These are phyloP conservation scores for Drosophila mettleri DNA, from an alignment of 2,888 invertebrate species.

Conservation along the genomic window DNA sequence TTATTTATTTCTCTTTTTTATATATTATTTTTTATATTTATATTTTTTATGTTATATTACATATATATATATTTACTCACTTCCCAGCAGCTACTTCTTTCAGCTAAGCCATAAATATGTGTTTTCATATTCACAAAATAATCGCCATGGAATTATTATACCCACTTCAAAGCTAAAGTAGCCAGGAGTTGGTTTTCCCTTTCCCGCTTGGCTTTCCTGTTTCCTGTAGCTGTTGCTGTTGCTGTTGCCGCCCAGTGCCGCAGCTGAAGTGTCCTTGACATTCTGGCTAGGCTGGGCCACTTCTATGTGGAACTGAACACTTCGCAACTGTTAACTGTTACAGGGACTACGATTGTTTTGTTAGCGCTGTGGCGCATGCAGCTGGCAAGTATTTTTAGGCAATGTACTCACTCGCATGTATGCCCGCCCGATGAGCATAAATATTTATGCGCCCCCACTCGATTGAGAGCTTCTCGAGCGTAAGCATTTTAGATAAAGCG, in stretches of 20 bases:
- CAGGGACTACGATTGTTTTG: conserved; percentile 33
- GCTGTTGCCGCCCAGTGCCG: conserved; percentile 29
- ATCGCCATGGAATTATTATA: conserved; percentile 10
- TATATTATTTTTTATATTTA: too few species aligned
- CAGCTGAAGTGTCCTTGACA: conserved; percentile 81
- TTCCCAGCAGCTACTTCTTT: background rate
- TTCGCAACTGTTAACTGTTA: conserved; percentile 72
- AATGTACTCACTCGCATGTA: conserved; percentile 11
- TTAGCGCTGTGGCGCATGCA: conserved; percentile 29
- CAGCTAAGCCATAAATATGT: background rate
- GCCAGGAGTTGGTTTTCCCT: conserved; percentile 39
- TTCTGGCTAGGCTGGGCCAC: conserved; percentile 80
- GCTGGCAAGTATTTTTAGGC: conserved; percentile 21
- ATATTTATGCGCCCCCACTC: conserved; percentile 73
- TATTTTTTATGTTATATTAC: too few species aligned
- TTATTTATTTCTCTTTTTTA: too few species aligned
- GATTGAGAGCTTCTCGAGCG: conserved; percentile 80
- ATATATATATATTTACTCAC: too few species aligned
- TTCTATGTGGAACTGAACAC: conserved; percentile 41
- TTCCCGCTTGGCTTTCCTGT: conserved; percentile 23
- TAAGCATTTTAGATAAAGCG: conserved; percentile 84
- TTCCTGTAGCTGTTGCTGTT: conserved; percentile 19
- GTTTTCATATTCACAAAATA: conserved; percentile 9
- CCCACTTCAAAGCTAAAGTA: conserved; percentile 25
- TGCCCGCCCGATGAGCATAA: conserved; percentile 58